Conservation (phyloP, 2,113 vertebrate genomes). For the Lepus timidus region DNA sequence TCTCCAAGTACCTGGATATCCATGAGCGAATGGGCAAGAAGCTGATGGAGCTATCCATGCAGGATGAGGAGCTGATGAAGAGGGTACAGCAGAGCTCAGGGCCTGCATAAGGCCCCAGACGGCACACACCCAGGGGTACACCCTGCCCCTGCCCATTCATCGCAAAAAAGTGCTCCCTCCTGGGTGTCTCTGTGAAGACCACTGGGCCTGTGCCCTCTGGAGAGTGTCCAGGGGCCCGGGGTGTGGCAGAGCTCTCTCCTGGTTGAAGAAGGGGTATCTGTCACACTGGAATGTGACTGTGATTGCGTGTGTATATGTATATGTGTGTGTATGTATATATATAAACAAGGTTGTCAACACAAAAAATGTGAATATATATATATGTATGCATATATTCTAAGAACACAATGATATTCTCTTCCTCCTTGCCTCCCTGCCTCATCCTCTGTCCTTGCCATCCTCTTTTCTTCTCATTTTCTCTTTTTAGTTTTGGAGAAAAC, state of each 20-base stretch:
- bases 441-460: no score
- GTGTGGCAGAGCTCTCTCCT: neutral
- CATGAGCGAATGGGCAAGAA: slow-evolving; percentile 97
- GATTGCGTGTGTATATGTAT: neutral
- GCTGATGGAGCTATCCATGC: slow-evolving; percentile 95
- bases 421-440: no score
- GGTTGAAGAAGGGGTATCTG: neutral
- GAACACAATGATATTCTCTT: no score
- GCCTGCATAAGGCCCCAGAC: slow-evolving; percentile 54
- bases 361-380: no score
- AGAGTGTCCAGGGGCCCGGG: neutral
- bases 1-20: slow-evolving; percentile 98
- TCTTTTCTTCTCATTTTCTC: no score
- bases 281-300: slow-evolving; percentile 47
- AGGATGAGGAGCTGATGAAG: slow-evolving; percentile 96
- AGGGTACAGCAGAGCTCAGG: slow-evolving; percentile 88
- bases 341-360: slow-evolving; percentile 3
- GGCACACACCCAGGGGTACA: neutral
- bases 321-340: neutral
- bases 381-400: no score
- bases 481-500: no score
- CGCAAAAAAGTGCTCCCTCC: slow-evolving; percentile 27
- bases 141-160: neutral
- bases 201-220: neutral
- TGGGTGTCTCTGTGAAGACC: slow-evolving; percentile 47